A percentile compares a stretch with the other conserved stretches of the same genome.
Evolutionary conservation across 2,797 vertebrate species (phyloP).

Genomic region (Parauchenoglanis punctatus): DNA sequence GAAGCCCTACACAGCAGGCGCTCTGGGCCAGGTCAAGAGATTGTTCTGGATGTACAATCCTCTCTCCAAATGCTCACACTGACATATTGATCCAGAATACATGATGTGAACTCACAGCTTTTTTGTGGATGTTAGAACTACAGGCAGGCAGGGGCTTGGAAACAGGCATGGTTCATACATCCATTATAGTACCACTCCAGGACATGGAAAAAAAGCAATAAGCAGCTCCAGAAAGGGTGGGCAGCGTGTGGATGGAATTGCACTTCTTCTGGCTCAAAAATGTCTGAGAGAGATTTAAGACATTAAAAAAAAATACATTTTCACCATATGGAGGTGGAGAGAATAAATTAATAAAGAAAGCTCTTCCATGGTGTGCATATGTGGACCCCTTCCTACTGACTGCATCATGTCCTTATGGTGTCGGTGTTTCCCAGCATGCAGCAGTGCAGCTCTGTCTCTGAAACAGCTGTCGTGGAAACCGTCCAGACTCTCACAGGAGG

Average conservation of each 20-base stretch:
- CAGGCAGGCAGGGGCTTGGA: conserved; percentile 41
- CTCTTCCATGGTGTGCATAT: conserved; percentile 48
- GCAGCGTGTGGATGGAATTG: conserved; percentile 71
- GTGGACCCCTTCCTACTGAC: conserved; percentile 33
- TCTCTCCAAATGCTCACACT: conserved; percentile 38
- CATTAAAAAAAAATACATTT: conserved; percentile 2
- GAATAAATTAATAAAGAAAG: conserved; percentile 48
- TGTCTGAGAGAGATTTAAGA: conserved; percentile 40
- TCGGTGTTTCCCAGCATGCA: conserved; percentile 52
- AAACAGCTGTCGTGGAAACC: conserved; percentile 62
- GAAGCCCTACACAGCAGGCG: conserved; percentile 79
- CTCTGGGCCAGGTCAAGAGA: conserved; percentile 64
- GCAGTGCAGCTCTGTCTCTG: conserved; percentile 61
- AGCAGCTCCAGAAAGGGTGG: conserved; percentile 76
- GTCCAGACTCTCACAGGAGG: conserved; percentile 52
- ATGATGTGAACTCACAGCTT: conserved; percentile 78
- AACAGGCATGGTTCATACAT: conserved; percentile 72
- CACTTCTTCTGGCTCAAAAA: conserved; percentile 73
- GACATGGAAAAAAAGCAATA: conserved; percentile 64
- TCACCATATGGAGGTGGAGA: conserved; percentile 28
- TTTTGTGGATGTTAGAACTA: conserved; percentile 74
- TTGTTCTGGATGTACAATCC: conserved; percentile 60
- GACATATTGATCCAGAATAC: conserved; percentile 48
- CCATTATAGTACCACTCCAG: conserved; percentile 84
- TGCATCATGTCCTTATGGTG: conserved; percentile 37